Conservation (phyloP, 2,797 vertebrate species). For the Poecilia velifera region DNA sequence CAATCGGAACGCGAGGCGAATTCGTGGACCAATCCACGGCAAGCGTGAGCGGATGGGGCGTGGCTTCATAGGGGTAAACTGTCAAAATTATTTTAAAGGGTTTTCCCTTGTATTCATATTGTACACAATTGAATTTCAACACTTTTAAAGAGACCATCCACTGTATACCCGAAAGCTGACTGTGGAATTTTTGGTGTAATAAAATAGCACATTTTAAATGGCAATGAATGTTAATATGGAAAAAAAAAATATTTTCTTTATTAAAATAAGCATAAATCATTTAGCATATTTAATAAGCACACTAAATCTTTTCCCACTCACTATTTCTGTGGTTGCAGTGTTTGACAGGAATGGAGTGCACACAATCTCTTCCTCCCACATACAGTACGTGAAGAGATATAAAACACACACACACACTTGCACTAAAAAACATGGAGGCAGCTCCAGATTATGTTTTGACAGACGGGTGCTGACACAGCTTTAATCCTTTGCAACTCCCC, state of each 20-base stretch:
- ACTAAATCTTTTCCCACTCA: constrained; percentile 51
- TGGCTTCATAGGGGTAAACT: constrained; percentile 88
- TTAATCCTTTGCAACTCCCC: constrained; percentile 69
- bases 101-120: constrained; percentile 90
- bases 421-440: constrained; percentile 57
- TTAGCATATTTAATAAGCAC: constrained; percentile 71
- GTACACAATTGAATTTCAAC: constrained; percentile 65
- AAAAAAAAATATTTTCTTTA: constrained; percentile 60
- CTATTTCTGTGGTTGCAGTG: constrained; percentile 49
- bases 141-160: constrained; percentile 67
- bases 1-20: constrained; percentile 84
- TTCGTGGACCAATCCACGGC: constrained; percentile 83
- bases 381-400: constrained; percentile 53
- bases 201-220: constrained; percentile 25
- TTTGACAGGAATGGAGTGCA: constrained; percentile 48
- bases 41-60: constrained; percentile 73
- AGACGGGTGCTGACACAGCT: constrained; percentile 62
- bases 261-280: constrained; percentile 73
- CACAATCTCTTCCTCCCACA: constrained; percentile 71
- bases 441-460: constrained; percentile 56
- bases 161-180: constrained; percentile 19
- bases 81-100: constrained; percentile 97
- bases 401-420: constrained; percentile 46
- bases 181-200: not conserved
- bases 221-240: constrained; percentile 57